A percentile compares a stretch with the other conserved stretches of the same genome.
phyloP scores from a whole-genome alignment of 2,888 invertebrate genomes.

The Malacosoma neustria region DNA sequence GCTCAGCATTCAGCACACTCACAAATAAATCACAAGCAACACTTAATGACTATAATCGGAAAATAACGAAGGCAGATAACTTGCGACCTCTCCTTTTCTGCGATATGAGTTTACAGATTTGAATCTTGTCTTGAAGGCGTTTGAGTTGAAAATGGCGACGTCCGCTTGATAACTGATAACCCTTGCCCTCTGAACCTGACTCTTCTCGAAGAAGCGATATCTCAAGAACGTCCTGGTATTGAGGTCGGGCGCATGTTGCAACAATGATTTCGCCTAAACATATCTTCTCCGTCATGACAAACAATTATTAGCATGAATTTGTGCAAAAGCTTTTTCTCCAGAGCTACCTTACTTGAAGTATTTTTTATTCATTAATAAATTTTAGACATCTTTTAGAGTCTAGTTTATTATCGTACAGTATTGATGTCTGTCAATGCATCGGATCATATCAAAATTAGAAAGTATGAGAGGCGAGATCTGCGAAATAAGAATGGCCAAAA shows the following conservation, averaged over 20 bases:
- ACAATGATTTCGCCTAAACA: background rate
- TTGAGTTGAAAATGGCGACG: slow-evolving; percentile 11
- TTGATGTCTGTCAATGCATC: too few relatives aligned
- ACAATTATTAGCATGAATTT: too few relatives aligned
- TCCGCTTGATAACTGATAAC: slow-evolving; percentile 23
- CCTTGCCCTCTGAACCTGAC: slow-evolving; percentile 31
- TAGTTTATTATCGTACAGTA: too few relatives aligned
- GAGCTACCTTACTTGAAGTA: too few relatives aligned
- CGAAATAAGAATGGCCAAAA: too few relatives aligned
- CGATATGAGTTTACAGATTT: slow-evolving; percentile 3
- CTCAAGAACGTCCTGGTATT: slow-evolving; percentile 29
- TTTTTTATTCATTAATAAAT: too few relatives aligned
- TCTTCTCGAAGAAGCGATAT: slow-evolving; percentile 25
- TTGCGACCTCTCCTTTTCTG: slow-evolving; percentile 16
- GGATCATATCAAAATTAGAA: too few relatives aligned
- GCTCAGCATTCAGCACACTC: slow-evolving; percentile 2
- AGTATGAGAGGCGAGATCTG: too few relatives aligned
- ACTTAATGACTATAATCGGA: slow-evolving; percentile 51
- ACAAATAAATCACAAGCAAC: slow-evolving; percentile 11
- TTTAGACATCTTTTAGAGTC: too few relatives aligned
- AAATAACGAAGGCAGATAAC: slow-evolving; percentile 54
- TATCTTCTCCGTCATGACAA: background rate
- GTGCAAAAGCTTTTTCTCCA: too few relatives aligned
- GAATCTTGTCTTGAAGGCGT: background rate
- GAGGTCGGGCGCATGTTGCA: background rate